Evolutionary conservation across 2,113 vertebrate genomes (phyloP), one percentile per base, ranked within the genome.

Genomic region (Oxyruncus cristatus): DNA sequence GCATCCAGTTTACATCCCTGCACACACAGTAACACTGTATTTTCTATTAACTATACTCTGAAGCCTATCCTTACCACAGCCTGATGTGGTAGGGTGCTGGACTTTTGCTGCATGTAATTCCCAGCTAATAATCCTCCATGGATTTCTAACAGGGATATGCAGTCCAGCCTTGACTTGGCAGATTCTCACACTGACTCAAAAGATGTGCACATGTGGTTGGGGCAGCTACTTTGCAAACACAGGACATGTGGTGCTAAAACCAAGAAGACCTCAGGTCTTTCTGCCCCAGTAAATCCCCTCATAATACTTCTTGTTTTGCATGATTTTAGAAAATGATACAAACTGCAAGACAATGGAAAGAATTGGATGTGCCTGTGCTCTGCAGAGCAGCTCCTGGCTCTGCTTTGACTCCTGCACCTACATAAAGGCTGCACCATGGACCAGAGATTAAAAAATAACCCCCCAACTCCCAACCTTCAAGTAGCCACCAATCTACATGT

Each of bases 201-300:
- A 41, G 5, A 61, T 2, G 23, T 0, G 1, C 1, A 3, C 21
- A 4, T 0, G 1, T 6, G 30, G 30, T 52, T 46, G 32, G 26
- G 27, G 14, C 30, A 72, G 49, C 39, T 37, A 9, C 66, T 59
- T 59, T 14, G 27, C 1, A 8, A 55, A 21, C 35, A 59, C 39
- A 61, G 53, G 49, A 39, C 9, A 8, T 14, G 65, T 4, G 6
- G 30, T 30, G n/a, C 58, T 90, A 82, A 72, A 85, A 7, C 22
- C 41, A 76, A 39, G 33, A 63, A 0, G 23, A 59, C 33, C n/a
- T 75, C 42, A 30, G 27, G 30, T 62, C 56, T 24, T 61, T 53
- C 44, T 70, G 14, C 9, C 15, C 46, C 1, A 0, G 6, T 42
- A 75, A 88, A 68, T 65, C 18, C 28, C 22, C 71, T 56, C 2